These are phyloP conservation scores for Pristiophorus japonicus DNA, from an alignment of 2,113 vertebrate species.

Conservation along the genomic window DNA sequence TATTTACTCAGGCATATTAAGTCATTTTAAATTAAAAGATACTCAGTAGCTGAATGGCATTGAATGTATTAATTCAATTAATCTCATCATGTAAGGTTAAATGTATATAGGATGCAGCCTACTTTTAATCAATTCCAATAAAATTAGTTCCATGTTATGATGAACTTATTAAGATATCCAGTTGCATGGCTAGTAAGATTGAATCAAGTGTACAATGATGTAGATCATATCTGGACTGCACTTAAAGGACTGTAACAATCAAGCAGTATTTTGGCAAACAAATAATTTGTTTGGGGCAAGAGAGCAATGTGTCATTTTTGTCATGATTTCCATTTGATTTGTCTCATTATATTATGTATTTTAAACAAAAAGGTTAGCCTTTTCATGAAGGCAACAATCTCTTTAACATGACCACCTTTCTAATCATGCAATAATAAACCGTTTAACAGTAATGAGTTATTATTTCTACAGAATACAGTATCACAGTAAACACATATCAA, in stretches of 20 bases:
- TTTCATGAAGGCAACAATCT: too few relatives aligned
- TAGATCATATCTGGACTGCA: neutral
- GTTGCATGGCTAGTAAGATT: neutral
- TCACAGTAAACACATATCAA: too few relatives aligned
- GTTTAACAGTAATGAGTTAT: neutral
- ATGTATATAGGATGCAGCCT: neutral
- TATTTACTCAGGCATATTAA: constrained; percentile 28
- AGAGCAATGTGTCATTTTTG: too few relatives aligned
- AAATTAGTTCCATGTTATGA: constrained; percentile 15
- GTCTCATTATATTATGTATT: neutral
- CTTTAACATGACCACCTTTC: neutral
- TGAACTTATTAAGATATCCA: neutral
- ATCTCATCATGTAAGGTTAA: constrained; percentile 31
- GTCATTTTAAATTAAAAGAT: neutral
- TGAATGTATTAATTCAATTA: constrained; percentile 15
- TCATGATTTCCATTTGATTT: neutral
- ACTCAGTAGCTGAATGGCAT: neutral
- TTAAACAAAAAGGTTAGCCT: neutral
- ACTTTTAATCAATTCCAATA: constrained; percentile 19
- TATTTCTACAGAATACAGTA: neutral
- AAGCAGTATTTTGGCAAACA: neutral
- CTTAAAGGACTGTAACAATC: neutral
- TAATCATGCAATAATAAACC: neutral
- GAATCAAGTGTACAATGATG: neutral
- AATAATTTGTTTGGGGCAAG: too few relatives aligned